phyloP scores from a whole-genome alignment of 2,113 vertebrate genomes.

The Trachemys scripta region DNA sequence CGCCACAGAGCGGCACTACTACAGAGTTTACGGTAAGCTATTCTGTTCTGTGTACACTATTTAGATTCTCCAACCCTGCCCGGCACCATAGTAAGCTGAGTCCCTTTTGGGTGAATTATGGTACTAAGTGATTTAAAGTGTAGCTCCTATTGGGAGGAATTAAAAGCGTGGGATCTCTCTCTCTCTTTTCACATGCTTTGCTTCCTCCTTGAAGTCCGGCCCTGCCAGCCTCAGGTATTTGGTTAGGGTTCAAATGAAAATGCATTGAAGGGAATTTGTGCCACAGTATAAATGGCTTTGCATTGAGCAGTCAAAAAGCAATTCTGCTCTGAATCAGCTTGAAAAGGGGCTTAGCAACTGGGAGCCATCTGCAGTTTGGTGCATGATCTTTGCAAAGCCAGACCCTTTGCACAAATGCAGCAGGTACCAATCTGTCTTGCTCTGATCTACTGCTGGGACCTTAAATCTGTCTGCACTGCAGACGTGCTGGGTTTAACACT shows the following conservation, averaged over 20 bases:
- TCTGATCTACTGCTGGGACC: neutral
- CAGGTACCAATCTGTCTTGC: neutral
- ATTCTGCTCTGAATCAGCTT: neutral
- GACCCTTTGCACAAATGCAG: neutral
- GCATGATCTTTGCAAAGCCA: neutral
- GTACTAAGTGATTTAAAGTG: neutral
- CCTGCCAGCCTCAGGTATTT: neutral
- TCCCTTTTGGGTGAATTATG: accelerated
- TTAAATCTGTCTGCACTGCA: neutral
- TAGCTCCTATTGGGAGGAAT: neutral
- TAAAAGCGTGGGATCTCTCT: neutral
- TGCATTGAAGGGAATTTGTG: accelerated
- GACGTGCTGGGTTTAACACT: neutral
- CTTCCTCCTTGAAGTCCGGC: neutral
- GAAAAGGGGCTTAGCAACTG: neutral
- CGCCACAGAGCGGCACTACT: accelerated
- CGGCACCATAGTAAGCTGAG: neutral
- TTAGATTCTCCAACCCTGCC: neutral
- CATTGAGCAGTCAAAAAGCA: neutral
- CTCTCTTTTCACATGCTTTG: neutral
- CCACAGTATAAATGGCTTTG: neutral
- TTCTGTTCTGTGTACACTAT: neutral
- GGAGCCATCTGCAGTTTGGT: neutral
- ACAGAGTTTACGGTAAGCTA: neutral
- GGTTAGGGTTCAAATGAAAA: accelerated